Evolutionary conservation across 2,888 invertebrate genomes (phyloP).

Genomic region (Sturmia bella): DNA sequence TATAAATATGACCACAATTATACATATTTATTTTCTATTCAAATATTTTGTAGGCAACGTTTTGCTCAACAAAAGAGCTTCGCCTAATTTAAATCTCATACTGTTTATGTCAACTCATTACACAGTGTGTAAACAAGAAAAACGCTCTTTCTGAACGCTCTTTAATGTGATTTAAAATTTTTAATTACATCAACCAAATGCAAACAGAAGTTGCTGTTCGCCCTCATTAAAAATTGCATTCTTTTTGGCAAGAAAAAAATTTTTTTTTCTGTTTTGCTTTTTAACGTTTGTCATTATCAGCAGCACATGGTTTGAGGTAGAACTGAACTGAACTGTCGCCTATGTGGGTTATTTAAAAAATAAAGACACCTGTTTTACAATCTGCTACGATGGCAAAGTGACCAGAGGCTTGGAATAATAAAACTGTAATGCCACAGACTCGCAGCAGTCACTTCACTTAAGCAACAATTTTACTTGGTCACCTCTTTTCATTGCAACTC

Average conservation of each 20-base stretch:
- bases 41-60: too few species aligned
- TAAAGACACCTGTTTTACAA: constrained; percentile 18
- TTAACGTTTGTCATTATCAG: constrained; percentile 31
- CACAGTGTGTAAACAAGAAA: constrained; percentile 4
- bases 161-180: constrained; percentile 31
- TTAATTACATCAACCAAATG: constrained; percentile 28
- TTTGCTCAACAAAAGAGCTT: too few species aligned
- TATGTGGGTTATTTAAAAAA: not conserved
- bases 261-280: not conserved
- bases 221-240: constrained; percentile 53
- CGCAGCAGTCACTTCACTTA: too few species aligned
- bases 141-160: not conserved
- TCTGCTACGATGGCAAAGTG: not conserved
- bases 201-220: constrained; percentile 32
- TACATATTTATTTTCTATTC: too few species aligned
- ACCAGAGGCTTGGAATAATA: not conserved
- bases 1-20: too few species aligned
- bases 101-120: not conserved
- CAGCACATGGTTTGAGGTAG: constrained; percentile 26
- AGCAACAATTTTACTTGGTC: too few species aligned
- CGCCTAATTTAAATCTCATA: not conserved
- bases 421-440: too few species aligned
- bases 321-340: constrained; percentile 4
- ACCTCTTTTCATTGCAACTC: too few species aligned
- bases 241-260: not conserved